Evolutionary conservation across 2,797 vertebrate species (phyloP).

Genomic region (Nasua narica): DNA sequence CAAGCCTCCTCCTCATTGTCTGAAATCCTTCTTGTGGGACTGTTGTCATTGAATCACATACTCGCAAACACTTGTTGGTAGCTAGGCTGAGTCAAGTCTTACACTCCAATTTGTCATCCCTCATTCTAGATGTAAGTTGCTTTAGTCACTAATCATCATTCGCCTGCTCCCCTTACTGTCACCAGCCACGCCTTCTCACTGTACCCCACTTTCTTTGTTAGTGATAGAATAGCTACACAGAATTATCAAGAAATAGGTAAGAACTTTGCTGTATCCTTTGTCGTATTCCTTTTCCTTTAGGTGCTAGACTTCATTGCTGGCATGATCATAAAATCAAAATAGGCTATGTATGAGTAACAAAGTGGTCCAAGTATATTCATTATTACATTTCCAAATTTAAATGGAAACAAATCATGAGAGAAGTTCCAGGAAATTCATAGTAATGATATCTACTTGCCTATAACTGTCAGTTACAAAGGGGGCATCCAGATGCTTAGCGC

Average conservation of each 20-base stretch:
- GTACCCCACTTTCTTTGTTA: too few relatives aligned
- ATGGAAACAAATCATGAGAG: not conserved
- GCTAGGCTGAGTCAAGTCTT: not conserved
- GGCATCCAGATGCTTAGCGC: rapidly evolving
- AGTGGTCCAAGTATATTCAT: not conserved
- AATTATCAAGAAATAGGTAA: not conserved
- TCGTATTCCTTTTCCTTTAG: not conserved
- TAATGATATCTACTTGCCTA: not conserved
- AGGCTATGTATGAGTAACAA: not conserved
- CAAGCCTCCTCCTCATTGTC: not conserved
- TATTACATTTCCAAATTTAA: not conserved
- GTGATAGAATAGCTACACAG: not conserved
- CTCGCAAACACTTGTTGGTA: not conserved
- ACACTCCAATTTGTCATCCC: not conserved
- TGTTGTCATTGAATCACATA: not conserved
- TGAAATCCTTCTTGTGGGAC: not conserved
- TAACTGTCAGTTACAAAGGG: rapidly evolving
- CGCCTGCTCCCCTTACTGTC: not conserved
- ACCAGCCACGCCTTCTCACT: not conserved
- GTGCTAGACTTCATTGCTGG: not conserved
- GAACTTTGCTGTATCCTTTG: not conserved
- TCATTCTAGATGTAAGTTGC: not conserved
- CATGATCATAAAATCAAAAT: not conserved
- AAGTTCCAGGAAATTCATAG: not conserved
- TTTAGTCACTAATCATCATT: not conserved